Base-by-base conservation (phyloP, 2,888 invertebrate species). In the Salticus scenicus region DNA sequence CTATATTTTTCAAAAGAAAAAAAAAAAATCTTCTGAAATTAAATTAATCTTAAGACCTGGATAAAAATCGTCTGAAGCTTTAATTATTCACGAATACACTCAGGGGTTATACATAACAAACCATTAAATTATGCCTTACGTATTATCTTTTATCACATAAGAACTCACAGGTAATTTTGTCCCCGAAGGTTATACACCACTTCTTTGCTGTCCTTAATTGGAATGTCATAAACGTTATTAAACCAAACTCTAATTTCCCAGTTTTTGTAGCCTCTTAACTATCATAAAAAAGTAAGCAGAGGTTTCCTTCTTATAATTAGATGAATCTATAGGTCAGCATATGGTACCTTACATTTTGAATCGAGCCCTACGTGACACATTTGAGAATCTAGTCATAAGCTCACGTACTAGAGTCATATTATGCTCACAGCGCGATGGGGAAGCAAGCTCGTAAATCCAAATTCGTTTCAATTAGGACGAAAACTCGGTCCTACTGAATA, bases 381-480 rank as follows among this genome's bases (percentile, higher is more conserved):
- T 74, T 74, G 63, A 57, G 31, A 75, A 66, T 31, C 42, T 57
- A n/a, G 72, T 33, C 81, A 69, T 82, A 82, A 70, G 67, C 47
- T 47, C 82, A 83, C 82, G 82, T 76, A 63, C 33, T 42, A 51
- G 71, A 71, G 70, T 76, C 75, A 30, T 71, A 83, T 83, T 83
- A 83, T 75, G 76, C 41, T 12, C 24, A 33, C 37, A 41, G 37
- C 71, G 72, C 64, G 17, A 64, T 51, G 66, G 33, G 51, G 57
- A 64, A 41, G 42, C 37, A 20, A 24, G 41, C 67, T 71, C 70
- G 64, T 83, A 83, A 83, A 83, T 83, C 71, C 82, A 28, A 63
- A 83, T 83, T 83, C 82, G 82, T 83, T 83, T 83, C 82, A 83
- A 83, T 83, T 83, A 83, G 47, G 66, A n/a, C 20, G 37, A 30